Evolutionary conservation across 2,888 invertebrate genomes (phyloP), one percentile per base, ranked within the genome.

Genomic region (Nomada ferruginata): DNA sequence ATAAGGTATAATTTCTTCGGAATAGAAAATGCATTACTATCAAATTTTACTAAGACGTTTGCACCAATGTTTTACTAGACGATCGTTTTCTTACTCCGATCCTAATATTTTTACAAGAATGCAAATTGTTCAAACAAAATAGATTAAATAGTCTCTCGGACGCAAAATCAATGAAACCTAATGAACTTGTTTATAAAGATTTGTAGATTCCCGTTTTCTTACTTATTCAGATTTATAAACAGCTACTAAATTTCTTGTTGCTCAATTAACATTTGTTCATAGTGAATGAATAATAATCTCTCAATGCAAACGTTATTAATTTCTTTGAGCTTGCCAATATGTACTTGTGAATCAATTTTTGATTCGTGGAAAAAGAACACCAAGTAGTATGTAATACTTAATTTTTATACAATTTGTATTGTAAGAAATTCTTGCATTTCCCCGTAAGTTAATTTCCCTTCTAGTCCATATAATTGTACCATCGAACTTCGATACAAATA

Each of bases 351-450:
- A 47, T 47, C 11, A 47, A 47, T 47, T 47, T 47, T 47, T 50
- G 55, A n/a, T n/a, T n/a, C 10, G 20, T 20, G 55, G n/a, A 55
- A 10, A n/a, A 10, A 20, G 4, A 20, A 23, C 55, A 55, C 66
- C 50, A 36, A 36, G 36, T 36, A 36, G 7, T 36, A 7, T 36
- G 36, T 36, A 36, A 36, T 90, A 89, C 85, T 85, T 83, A 89
- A 89, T 88, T 88, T 85, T 90, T 86, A 70, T 87, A 88, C 74
- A 84, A 88, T 87, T 85, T 85, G 7, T 53, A 78, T 86, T 87
- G 86, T 86, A 76, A 84, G 83, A 90, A 87, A 82, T 87, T 89
- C 81, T 87, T 84, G 86, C 88, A 90, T 88, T 89, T 91, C 89
- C 90, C 89, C 89, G 85, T 90, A 77, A 82, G 84, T 72, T 59